Evolutionary conservation across 2,113 vertebrate genomes (phyloP), one percentile per base, ranked within the genome.

Genomic region (Cyrtonyx montezumae): DNA sequence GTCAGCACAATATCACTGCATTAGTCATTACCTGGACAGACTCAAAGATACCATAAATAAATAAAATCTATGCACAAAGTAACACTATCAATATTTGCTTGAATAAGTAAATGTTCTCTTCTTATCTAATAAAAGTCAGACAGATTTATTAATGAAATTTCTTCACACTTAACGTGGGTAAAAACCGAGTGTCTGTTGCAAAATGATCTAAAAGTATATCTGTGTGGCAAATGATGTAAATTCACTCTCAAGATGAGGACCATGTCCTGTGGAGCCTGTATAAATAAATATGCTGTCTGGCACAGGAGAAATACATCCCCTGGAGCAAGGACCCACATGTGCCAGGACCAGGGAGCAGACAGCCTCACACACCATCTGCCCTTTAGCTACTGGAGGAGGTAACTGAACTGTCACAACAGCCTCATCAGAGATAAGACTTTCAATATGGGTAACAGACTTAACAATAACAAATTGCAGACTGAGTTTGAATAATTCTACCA

Each of bases 101-200:
- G 66, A 66, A 36, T 21, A 67, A 62, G 13, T 25, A 58, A 71
- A 71, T 8, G 25, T 16, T 70, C 20, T 19, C 25, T 83, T 74
- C 62, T 62, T 46, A 28, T 84, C 42, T 37, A 34, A 25, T 28
- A 36, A 87, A 59, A 14, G 0, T 2, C 26, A 36, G 16, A 13
- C 19, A 26, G 21, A 59, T 68, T 36, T 23, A 53, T 63, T 25
- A 43, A 53, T 5, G 1, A 69, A 15, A 30, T 61, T 42, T 75
- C 43, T 69, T 66, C 22, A 45, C 11, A 37, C 56, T 36, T 11
- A 4, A 49, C 26, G 11, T 36, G 23, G 67, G 22, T 48, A 59
- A 55, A 17, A 65, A n/a, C 18, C 0, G 0, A 84, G 20, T 0
- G 0, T 12, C 40, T 32, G n/a, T 32, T 5, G 1, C 40, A 55